These are phyloP conservation scores for Hippocampus abdominalis DNA, from an alignment of 2,113 vertebrate species.

Conservation along the genomic window DNA sequence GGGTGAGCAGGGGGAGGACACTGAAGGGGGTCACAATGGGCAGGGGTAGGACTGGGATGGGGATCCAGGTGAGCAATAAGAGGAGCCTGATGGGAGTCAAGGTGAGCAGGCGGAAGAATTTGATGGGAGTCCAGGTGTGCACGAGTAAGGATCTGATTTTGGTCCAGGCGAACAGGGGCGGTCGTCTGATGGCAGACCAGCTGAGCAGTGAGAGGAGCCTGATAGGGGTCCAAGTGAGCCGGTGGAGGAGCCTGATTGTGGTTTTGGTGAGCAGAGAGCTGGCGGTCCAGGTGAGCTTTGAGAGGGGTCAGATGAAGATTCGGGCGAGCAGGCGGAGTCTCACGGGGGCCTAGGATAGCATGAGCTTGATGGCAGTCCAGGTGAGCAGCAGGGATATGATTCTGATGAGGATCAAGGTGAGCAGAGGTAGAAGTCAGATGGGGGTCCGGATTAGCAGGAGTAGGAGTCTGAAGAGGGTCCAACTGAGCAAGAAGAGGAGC, in stretches of 20 bases:
- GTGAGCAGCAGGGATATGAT: no score
- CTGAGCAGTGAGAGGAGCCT: not conserved
- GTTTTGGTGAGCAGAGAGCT: no score
- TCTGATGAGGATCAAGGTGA: not conserved
- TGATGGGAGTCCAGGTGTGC: not conserved
- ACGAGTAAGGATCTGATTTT: no score
- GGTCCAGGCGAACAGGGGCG: not conserved
- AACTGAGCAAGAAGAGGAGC: no score
- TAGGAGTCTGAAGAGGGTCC: not conserved
- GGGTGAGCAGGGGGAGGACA: not conserved
- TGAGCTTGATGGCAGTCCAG: not conserved
- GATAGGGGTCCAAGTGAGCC: not conserved
- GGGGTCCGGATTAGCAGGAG: not conserved
- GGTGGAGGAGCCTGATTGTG: not conserved
- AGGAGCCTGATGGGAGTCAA: not conserved
- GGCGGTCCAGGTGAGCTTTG: not conserved
- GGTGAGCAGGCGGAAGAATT: not conserved
- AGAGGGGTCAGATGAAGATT: not conserved
- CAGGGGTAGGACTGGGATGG: not conserved
- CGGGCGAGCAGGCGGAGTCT: not conserved
- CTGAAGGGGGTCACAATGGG: not conserved
- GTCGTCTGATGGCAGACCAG: not conserved
- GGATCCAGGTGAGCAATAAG: not conserved
- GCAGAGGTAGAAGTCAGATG: not conserved
- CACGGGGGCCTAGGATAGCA: not conserved